These are phyloP conservation scores for Sylvilagus floridanus DNA, from an alignment of 2,797 vertebrate species.

Conservation along the genomic window DNA sequence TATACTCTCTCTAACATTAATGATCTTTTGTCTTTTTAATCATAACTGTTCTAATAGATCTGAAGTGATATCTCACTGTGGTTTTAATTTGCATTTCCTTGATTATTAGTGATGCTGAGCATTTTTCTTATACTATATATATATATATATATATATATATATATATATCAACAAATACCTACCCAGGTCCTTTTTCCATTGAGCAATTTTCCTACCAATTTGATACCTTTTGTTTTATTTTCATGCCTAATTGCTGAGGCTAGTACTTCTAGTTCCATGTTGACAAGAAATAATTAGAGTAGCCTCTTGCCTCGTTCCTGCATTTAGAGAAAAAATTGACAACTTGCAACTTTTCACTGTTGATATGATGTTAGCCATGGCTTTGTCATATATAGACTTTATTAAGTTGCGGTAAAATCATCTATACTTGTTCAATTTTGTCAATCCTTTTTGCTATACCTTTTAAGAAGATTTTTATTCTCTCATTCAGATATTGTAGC, in stretches of 20 bases:
- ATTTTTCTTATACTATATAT: too few species aligned
- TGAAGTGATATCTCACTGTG: too few species aligned
- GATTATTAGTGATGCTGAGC: too few species aligned
- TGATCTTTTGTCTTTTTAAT: too few species aligned
- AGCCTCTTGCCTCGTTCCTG: neutral
- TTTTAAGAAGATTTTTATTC: neutral
- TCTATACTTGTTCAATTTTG: neutral
- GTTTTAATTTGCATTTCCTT: too few species aligned
- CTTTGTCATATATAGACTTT: neutral
- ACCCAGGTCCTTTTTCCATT: too few species aligned
- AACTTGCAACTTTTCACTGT: neutral
- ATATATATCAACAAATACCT: too few species aligned
- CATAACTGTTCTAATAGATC: too few species aligned
- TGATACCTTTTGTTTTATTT: neutral
- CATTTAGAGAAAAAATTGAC: neutral
- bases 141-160: too few species aligned
- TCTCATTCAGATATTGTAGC: neutral
- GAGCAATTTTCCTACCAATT: neutral
- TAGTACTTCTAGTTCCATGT: neutral
- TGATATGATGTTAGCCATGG: neutral
- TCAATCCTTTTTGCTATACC: neutral
- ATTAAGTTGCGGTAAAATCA: neutral
- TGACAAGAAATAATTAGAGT: neutral
- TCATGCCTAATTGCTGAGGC: neutral
- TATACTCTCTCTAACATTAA: too few species aligned